Evolutionary conservation across 1,140 invertebrate species (phyloP).

Genomic region (Ylistrum balloti): DNA sequence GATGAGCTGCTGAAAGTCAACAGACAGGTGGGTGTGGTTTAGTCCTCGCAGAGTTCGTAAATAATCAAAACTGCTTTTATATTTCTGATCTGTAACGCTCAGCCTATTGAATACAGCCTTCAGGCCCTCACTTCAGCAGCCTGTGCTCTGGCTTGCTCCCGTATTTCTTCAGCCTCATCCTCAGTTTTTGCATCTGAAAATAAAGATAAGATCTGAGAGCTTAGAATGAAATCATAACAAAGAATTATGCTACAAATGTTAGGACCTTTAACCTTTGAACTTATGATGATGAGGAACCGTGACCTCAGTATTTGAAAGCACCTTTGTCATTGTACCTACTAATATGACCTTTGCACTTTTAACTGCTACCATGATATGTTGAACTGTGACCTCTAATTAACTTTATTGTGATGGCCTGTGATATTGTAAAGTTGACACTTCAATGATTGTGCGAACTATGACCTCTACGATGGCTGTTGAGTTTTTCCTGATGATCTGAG

Average conservation of each 20-base stretch:
- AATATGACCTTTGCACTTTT: too few species aligned
- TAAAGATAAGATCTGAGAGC: not conserved
- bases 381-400: too few species aligned
- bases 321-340: too few species aligned
- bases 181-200: conserved; percentile 70
- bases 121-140: conserved; percentile 71
- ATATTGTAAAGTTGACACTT: too few species aligned
- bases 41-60: conserved; percentile 72
- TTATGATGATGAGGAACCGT: not conserved
- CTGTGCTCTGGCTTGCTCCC: conserved; percentile 66
- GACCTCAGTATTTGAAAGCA: too few species aligned
- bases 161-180: conserved; percentile 74
- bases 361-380: too few species aligned
- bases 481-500: too few species aligned
- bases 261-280: not conserved
- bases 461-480: too few species aligned
- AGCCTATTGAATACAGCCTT: conserved; percentile 70
- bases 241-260: not conserved
- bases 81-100: conserved; percentile 65
- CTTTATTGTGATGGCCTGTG: too few species aligned
- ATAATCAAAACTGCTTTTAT: conserved; percentile 78
- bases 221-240: not conserved
- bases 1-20: conserved; percentile 78
- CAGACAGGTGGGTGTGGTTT: conserved; percentile 72
- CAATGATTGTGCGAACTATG: too few species aligned